Conservation (phyloP, 2,888 invertebrate species). For the Meiosimyza platycephala region DNA sequence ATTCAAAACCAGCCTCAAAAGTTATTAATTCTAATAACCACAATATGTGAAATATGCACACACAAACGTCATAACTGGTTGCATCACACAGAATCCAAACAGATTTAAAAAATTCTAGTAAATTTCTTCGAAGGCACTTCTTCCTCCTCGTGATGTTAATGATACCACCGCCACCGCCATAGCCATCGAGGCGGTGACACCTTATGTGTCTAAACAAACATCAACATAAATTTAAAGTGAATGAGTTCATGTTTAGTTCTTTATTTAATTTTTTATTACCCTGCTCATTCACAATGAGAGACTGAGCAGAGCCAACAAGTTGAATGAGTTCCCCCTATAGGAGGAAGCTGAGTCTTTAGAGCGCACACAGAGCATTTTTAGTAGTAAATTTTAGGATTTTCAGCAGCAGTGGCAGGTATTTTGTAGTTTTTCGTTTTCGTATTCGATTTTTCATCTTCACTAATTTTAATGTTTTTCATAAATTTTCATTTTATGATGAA, state of each 20-base stretch:
- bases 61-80: neutral
- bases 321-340: too few relatives aligned
- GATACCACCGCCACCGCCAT: neutral
- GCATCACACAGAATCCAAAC: neutral
- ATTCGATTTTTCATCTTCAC: conserved; percentile 11
- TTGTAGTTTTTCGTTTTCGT: neutral
- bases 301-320: too few relatives aligned
- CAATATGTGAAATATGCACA: too few relatives aligned
- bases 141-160: conserved; percentile 13
- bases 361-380: neutral
- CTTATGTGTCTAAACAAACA: conserved; percentile 26
- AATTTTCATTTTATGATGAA: conserved; percentile 23
- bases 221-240: conserved; percentile 25
- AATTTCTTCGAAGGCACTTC: conserved; percentile 5
- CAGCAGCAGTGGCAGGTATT: neutral
- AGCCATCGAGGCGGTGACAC: conserved; percentile 13
- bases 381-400: conserved; percentile 27
- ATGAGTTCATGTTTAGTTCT: neutral
- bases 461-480: conserved; percentile 30
- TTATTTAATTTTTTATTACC: neutral
- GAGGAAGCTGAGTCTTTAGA: too few relatives aligned
- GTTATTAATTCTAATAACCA: too few relatives aligned
- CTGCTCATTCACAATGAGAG: neutral
- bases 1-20: too few relatives aligned
- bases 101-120: neutral